Base-by-base conservation (phyloP, 1,140 invertebrate genomes). In the Neodiprion fabricii region DNA sequence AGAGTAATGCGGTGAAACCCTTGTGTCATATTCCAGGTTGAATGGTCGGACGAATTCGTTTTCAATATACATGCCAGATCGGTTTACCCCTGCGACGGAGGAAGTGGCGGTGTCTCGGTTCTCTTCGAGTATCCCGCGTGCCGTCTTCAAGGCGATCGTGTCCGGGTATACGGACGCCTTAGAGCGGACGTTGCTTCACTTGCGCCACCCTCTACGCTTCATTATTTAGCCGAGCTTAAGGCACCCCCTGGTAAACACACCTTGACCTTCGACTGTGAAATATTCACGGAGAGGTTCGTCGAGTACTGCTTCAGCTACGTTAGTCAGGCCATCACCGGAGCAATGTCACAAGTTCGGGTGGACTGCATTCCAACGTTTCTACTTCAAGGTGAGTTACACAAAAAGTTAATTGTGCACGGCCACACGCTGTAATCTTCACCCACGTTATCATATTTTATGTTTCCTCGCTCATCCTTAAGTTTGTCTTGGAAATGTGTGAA, bases 291-390 rank as follows among this genome's bases (percentile, higher is more conserved):
- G 84, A 90, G 92, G 65, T 96, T 92, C 82, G 92, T 95, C 49
- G 95, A 96, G 80, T 96, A 96, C 79, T 96, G 95, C 85, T 96
- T 96, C 85, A 92, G 94, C 70, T 96, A 96, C 83, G 94, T 96
- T 7, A 96, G 93, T 66, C 92, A 95, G 76, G 93, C 94, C 0
- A 92, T 94, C 47, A 95, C 92, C 1, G 94, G 94, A 1, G 94
- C 95, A 1, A 94, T 96, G 71, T 91, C 93, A 9, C 94, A 96
- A 84, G 94, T 96, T 2, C 89, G 94, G 73, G 92, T 93, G 87
- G 92, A 95, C 82, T 96, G 95, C 80, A 91, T 96, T 48, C 95
- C 95, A 1, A 95, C 95, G 0, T 87, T 94, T 73, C 94, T 94
- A 1, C 89, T 95, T 21, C 90, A 91, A 88, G 94, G 95, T 95